Percentiles rank a stretch among this genome's conserved stretches.
phyloP scores from a whole-genome alignment of 2,113 vertebrate genomes.

The Anas platyrhynchos region DNA sequence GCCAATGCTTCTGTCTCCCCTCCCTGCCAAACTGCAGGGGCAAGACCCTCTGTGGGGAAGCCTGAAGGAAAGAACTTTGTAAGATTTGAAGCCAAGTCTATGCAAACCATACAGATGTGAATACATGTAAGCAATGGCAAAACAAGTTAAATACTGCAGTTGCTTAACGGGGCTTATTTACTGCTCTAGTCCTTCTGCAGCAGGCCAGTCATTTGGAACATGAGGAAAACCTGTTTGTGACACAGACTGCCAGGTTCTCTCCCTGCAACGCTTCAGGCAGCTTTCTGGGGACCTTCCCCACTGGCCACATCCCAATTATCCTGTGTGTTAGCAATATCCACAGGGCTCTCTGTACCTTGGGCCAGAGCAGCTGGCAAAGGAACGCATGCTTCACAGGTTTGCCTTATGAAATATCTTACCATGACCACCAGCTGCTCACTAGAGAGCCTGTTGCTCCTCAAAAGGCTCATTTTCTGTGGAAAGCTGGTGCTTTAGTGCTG shows the following conservation, averaged over 20 bases:
- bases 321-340: neutral
- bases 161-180: neutral
- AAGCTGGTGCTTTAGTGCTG: neutral
- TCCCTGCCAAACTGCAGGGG: constrained; percentile 88
- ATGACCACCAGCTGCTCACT: neutral
- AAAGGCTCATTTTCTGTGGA: neutral
- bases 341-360: neutral
- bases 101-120: neutral
- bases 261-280: neutral
- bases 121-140: neutral
- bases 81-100: neutral
- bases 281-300: neutral
- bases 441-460: neutral
- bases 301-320: neutral
- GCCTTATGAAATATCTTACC: neutral
- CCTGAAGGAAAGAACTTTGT: constrained; percentile 74
- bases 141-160: neutral
- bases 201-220: neutral
- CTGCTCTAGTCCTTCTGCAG: neutral
- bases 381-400: neutral
- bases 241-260: neutral
- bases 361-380: neutral
- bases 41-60: constrained; percentile 85
- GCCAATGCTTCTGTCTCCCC: constrained; percentile 93
- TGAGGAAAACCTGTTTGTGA: neutral